phyloP scores from a whole-genome alignment of 23 tunicate species.

The Halocynthia aurantium region DNA sequence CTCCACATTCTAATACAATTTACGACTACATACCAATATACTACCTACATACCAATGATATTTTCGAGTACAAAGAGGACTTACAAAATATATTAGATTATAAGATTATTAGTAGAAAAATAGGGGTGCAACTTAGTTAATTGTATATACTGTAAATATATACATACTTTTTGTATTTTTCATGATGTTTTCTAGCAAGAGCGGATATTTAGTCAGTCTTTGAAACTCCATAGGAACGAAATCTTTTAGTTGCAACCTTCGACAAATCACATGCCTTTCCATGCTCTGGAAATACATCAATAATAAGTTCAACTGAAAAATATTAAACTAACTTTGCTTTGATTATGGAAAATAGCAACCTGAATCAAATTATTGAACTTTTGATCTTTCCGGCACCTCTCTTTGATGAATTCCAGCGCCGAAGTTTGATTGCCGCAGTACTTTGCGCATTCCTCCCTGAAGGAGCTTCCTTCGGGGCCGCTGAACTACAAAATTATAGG shows the following conservation, averaged over 20 bases:
- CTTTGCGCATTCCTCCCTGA: slow-evolving; percentile 56
- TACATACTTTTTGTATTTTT: slow-evolving; percentile 73
- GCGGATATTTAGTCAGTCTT: slow-evolving; percentile 77
- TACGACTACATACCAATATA: not conserved
- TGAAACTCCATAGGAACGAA: slow-evolving; percentile 89
- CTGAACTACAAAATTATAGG: slow-evolving; percentile 34
- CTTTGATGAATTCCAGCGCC: slow-evolving; percentile 64
- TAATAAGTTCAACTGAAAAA: no score
- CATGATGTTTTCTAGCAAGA: slow-evolving; percentile 67
- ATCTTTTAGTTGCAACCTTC: slow-evolving; percentile 78
- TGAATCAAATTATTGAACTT: slow-evolving; percentile 53
- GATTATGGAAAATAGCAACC: slow-evolving; percentile 6
- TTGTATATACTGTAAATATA: not conserved
- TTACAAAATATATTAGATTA: no score
- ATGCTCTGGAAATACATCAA: slow-evolving; percentile 13
- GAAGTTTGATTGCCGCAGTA: slow-evolving; percentile 81
- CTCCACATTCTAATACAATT: not conserved
- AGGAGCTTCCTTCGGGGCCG: slow-evolving; percentile 40
- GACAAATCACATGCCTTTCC: slow-evolving; percentile 59
- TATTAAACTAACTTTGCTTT: no score
- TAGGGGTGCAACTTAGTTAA: not conserved
- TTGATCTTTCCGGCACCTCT: slow-evolving; percentile 56
- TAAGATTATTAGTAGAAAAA: no score
- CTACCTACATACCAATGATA: not conserved
- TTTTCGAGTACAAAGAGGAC: not conserved